A percentile compares a stretch with the other conserved stretches of the same genome.
Evolutionary conservation across 2,113 vertebrate species (phyloP).

Genomic region (Anoura caudifer): DNA sequence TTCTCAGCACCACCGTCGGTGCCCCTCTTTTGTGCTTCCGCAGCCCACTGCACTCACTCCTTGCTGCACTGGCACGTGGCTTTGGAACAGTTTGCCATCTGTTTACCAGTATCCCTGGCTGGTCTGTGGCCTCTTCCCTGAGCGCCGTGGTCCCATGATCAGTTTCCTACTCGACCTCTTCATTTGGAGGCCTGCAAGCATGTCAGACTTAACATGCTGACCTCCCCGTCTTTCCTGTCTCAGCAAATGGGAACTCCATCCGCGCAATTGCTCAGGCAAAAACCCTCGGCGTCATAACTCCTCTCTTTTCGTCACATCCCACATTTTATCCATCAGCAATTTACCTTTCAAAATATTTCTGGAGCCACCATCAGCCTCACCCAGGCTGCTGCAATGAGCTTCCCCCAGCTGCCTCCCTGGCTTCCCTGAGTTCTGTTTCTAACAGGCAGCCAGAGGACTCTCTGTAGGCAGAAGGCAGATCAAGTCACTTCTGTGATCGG

Average conservation of each 20-base stretch:
- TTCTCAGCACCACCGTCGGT: background rate
- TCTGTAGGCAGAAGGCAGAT: background rate
- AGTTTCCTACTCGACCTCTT: fast-evolving
- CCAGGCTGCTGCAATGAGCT: too few species aligned
- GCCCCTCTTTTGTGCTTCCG: background rate
- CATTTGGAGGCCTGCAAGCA: background rate
- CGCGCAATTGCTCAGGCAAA: background rate
- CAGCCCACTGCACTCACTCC: background rate
- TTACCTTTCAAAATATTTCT: background rate
- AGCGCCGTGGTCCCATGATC: background rate
- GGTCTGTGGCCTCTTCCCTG: background rate
- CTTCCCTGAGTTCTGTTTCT: background rate
- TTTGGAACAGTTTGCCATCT: background rate
- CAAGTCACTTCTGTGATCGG: background rate
- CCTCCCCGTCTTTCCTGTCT: background rate
- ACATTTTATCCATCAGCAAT: background rate
- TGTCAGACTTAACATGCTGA: background rate
- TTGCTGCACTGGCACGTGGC: too few species aligned
- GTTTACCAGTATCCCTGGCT: background rate
- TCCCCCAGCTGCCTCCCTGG: background rate
- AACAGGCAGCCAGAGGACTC: background rate
- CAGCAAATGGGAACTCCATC: background rate
- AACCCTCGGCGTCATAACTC: background rate
- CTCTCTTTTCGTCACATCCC: background rate
- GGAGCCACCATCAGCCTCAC: background rate